Base-by-base conservation (phyloP, 2,113 vertebrate species). In the Microtus richardsoni region DNA sequence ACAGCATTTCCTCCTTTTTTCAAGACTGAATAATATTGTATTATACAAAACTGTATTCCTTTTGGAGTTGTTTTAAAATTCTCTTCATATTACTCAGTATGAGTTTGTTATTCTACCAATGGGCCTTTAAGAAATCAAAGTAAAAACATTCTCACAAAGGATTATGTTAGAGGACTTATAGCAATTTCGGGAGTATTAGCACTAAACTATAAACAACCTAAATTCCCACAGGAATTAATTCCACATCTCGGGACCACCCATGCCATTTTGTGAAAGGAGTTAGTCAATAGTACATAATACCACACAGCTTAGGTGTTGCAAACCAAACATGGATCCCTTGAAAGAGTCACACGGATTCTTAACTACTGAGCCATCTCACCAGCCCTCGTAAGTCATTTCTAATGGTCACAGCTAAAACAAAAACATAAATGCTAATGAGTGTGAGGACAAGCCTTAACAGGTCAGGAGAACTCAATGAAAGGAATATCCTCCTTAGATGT, bases 141-240 rank as follows among this genome's bases (percentile, higher is more conserved):
- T 88, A 92, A 88, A 97, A 97, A 92, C 89, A 88, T 80, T 60
- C 75, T 90, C 87, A 62, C 58, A 74, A 89, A 92, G 36, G 60
- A 90, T 79, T 87, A 58, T 39, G 36, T 3, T 78, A 79, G 52
- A 74, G 47, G 95, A 47, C 84, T 94, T 77, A 77, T 19, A 82
- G 64, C 52, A 94, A 86, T 49, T 97, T 96, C 88, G 79, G 52
- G 88, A 44, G 86, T 91, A 88, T 62, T 87, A 94, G 54, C 49
- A 22, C 22, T 36, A 52, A 97, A 88, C 41, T 95, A 44, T 79
- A 92, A 91, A 77, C 49, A 91, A 49, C 22, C 19, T 30, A 94
- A 94, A 75, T 90, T 88, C 44, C 49, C 75, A 75, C 73, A 90
- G 47, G 17, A 92, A 58, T 44, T 70, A 58, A 39, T 84, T 88